These are phyloP conservation scores for Heloderma charlesbogerti DNA, from an alignment of 2,113 vertebrate genomes.

Conservation along the genomic window DNA sequence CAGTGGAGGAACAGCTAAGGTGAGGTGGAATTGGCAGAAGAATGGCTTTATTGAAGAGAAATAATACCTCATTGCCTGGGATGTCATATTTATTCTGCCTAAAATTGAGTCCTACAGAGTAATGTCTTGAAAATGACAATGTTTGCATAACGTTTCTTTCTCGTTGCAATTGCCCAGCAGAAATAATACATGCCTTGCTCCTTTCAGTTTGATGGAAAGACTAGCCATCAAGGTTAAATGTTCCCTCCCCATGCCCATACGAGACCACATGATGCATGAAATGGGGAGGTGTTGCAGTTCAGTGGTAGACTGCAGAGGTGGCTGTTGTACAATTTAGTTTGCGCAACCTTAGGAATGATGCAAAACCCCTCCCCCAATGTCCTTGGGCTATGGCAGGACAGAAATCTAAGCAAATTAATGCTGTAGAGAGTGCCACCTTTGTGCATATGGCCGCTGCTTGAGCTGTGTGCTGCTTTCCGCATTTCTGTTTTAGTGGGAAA, in stretches of 20 bases:
- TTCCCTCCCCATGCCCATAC: not conserved
- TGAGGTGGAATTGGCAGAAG: too few relatives aligned
- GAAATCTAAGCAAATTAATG: not conserved
- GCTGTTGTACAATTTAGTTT: too few relatives aligned
- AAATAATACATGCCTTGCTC: conserved; percentile 29
- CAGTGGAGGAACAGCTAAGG: too few relatives aligned
- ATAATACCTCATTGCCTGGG: too few relatives aligned
- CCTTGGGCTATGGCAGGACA: not conserved
- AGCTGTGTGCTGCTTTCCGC: not conserved
- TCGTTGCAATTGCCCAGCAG: too few relatives aligned
- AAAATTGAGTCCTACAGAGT: not conserved
- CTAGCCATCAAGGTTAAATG: not conserved
- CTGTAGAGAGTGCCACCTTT: not conserved
- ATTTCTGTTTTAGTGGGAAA: not conserved
- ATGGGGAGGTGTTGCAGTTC: too few relatives aligned
- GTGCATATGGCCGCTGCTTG: not conserved
- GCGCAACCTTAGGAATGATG: too few relatives aligned
- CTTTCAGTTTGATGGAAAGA: not conserved
- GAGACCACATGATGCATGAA: too few relatives aligned
- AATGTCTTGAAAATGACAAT: conserved; percentile 19
- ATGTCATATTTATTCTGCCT: not conserved
- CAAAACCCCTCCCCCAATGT: too few relatives aligned
- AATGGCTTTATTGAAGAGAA: too few relatives aligned
- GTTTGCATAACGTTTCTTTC: too few relatives aligned
- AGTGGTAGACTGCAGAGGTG: too few relatives aligned